These are phyloP conservation scores for Agrotis puta DNA, from an alignment of 2,888 invertebrate genomes.

Conservation along the genomic window DNA sequence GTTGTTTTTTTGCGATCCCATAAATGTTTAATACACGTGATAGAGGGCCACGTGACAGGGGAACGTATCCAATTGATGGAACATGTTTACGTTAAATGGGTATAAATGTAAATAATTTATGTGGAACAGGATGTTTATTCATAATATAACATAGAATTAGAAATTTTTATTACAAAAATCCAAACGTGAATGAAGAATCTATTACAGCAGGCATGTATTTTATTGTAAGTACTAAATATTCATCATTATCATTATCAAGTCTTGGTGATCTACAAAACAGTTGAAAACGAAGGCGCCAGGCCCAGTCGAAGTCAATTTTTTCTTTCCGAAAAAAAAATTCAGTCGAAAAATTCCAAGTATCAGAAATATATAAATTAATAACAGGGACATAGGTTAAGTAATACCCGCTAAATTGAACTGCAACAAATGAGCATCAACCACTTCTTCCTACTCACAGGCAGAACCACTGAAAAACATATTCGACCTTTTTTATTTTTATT, in stretches of 20 bases:
- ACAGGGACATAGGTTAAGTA: neutral
- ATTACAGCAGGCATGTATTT: neutral
- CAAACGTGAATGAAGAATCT: neutral
- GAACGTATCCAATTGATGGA: neutral
- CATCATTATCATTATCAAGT: neutral
- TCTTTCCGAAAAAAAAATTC: no score
- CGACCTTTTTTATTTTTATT: neutral
- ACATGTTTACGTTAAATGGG: neutral
- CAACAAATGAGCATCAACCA: conserved; percentile 13
- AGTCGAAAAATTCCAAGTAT: no score
- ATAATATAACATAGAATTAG: no score
- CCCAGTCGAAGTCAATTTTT: no score
- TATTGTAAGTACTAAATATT: neutral
- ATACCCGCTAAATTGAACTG: neutral
- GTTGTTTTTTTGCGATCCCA: conserved; percentile 13
- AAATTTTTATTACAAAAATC: neutral
- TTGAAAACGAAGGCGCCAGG: neutral
- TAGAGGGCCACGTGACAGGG: neutral
- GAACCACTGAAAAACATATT: conserved; percentile 7
- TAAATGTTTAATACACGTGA: conserved; percentile 16
- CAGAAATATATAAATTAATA: neutral
- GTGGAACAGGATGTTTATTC: neutral
- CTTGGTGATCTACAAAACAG: conserved; percentile 3
- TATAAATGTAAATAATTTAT: neutral
- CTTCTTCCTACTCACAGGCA: neutral